These are phyloP conservation scores for Chaetodon trifasciatus DNA, from an alignment of 2,797 vertebrate species.

Conservation along the genomic window DNA sequence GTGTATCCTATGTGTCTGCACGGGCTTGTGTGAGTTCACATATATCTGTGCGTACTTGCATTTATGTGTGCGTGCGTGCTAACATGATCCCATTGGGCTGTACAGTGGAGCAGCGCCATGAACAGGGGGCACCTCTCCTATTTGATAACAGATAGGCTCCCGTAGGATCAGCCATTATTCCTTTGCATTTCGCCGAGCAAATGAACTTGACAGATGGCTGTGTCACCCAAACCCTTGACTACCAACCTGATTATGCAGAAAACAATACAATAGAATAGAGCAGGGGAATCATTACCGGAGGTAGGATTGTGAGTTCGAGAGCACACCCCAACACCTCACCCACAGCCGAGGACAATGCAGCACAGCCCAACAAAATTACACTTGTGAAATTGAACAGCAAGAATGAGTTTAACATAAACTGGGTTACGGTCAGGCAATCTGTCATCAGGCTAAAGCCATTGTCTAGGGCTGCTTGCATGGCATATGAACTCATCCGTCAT, in stretches of 20 bases:
- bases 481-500: constrained; percentile 99
- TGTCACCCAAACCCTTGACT: constrained; percentile 99
- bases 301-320: constrained; percentile 79
- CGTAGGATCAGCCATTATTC: constrained; percentile 95
- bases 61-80: constrained; percentile 23
- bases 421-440: constrained; percentile 99
- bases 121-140: constrained; percentile 85
- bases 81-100: constrained; percentile 60
- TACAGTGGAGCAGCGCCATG: constrained; percentile 73
- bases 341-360: constrained; percentile 93
- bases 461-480: constrained; percentile 97
- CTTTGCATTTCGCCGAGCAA: constrained; percentile 97
- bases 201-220: constrained; percentile 99
- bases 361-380: constrained; percentile 97
- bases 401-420: constrained; percentile 99
- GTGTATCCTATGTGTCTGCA: constrained; percentile 19
- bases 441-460: constrained; percentile 97
- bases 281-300: constrained; percentile 97
- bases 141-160: constrained; percentile 95
- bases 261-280: constrained; percentile 99
- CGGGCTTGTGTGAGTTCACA: constrained; percentile 26
- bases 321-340: constrained; percentile 73
- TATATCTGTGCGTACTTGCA: constrained; percentile 42
- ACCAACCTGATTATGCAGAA: constrained; percentile 99
- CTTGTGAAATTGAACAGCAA: constrained; percentile 98